Evolutionary conservation across 2,888 invertebrate species (phyloP), one percentile per base, ranked within the genome.

Genomic region (Stegophylla sp.): DNA sequence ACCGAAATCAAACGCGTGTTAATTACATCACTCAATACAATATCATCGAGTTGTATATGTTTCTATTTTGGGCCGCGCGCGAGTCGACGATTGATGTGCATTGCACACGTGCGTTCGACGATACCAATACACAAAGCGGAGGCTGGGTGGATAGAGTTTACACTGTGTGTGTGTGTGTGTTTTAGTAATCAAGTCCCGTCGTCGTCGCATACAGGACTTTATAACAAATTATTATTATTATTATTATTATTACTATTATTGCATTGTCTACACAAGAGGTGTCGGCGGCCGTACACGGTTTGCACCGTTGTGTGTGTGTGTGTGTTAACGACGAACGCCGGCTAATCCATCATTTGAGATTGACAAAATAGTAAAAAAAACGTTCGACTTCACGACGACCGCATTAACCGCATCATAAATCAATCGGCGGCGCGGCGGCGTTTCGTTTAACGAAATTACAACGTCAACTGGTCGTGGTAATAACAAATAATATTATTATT

Each of bases 361-460:
- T 75, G 74, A 75, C 74, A 75, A 75, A 75, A 75, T 20, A 15
- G 45, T n/a, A 7, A 5, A 34, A 34, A 48, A 67, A 45, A 9
- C 43, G 41, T 23, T 48, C 48, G 74, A 73, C 45, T 61, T 20
- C 5, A 23, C 23, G 48, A 64, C 23, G 48, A 64, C 74, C 48
- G 17, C 51, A 51, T 75, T 75, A 64, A 41, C 63, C 63, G n/a
- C n/a, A 63, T 75, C 74, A 75, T 75, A 63, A 75, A 75, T 75
- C 74, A 75, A 56, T 23, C 28, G 56, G 43, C 51, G 28, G 17
- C 67, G 53, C 17, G 61, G 59, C 43, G 73, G 73, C 73, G 59
- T 73, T 59, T 63, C 63, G 63, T 51, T 75, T 64, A 75, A 63
- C 63, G 63, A 51, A 75, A 75, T 75, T 75, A 75, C 74, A 41